Evolutionary conservation across 1,140 invertebrate genomes (phyloP).

Genomic region (Drosophila mauritiana): DNA sequence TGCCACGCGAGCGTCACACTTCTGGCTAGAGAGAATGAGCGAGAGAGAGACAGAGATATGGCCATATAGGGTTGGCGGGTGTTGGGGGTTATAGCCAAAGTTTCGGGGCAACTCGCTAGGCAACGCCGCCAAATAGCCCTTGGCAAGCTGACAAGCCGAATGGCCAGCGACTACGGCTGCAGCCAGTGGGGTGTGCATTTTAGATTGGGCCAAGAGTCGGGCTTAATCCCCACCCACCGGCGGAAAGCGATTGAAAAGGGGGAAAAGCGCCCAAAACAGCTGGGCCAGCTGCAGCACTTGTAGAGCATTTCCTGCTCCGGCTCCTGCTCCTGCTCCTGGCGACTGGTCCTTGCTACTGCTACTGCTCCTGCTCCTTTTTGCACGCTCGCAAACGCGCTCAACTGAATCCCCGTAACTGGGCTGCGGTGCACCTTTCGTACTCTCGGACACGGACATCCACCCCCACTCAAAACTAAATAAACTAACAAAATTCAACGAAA

Average conservation of each 20-base stretch:
- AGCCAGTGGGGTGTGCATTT: conserved; percentile 40
- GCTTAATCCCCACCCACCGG: conserved; percentile 14
- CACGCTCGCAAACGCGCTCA: conserved; percentile 77
- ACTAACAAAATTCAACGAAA: conserved; percentile 28
- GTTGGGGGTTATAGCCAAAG: conserved; percentile 34
- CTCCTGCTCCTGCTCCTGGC: conserved; percentile 15
- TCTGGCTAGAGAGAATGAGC: conserved; percentile 45
- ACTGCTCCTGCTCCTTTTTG: conserved; percentile 60
- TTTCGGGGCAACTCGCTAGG: conserved; percentile 57
- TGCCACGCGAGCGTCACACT: conserved; percentile 81
- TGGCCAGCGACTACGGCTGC: conserved; percentile 20
- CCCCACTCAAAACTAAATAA: conserved; percentile 35
- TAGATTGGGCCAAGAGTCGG: conserved; percentile 17
- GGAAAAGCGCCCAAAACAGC: conserved; percentile 41
- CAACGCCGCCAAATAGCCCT: conserved; percentile 71
- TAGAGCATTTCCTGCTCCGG: conserved; percentile 67
- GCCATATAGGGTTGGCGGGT: neutral
- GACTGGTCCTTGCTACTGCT: neutral
- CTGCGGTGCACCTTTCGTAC: conserved; percentile 68
- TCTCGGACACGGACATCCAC: conserved; percentile 12
- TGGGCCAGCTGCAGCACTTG: conserved; percentile 75
- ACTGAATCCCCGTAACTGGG: conserved; percentile 66
- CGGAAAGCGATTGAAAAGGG: neutral
- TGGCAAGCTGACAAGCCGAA: conserved; percentile 65
- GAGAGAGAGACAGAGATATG: neutral